Evolutionary conservation across 2,797 vertebrate species (phyloP), one percentile per base, ranked within the genome.

Genomic region (Avahi laniger): DNA sequence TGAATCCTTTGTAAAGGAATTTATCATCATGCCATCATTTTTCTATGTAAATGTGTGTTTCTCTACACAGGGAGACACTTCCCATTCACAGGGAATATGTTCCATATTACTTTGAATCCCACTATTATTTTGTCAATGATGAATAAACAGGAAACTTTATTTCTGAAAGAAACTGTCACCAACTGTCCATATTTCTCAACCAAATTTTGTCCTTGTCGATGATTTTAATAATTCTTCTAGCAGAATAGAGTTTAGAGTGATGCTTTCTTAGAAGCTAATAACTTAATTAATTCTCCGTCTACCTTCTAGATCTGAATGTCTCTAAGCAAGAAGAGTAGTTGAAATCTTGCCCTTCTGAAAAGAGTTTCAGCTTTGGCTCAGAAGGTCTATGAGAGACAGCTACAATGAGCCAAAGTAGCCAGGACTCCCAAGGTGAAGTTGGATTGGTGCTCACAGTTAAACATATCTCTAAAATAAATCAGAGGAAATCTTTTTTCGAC

Each of bases 121-220:
- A 2, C 30, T 38, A 75, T 41, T 75, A 93, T 70, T 92, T 81
- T 94, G n/a, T 43, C 14, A 75, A 33, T 50, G 33, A 41, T 72
- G 24, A 18, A 48, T 52, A 85, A 81, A 92, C 89, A 65, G 0
- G 7, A 79, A 91, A 10, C 5, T 85, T 93, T 82, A 57, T 69
- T 94, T 94, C 73, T 91, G 18, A 88, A 95, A 46, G 33, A 94
- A 91, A 89, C 20, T 94, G 85, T 70, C 46, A 93, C 41, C 65
- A 89, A n/a, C 2, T 73, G 18, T 80, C 20, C 28, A 28, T 48
- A 70, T 85, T 78, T 70, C 26, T 76, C 75, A 83, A 89, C 4
- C 86, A 92, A 95, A 73, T 3, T 57, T 46, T 89, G 5, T 15
- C 35, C 43, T 83, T 70, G 13, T 89, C 73, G 48, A 43, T 73